phyloP scores from a whole-genome alignment of 2,888 invertebrate species.

The Andrena trimmerana region DNA sequence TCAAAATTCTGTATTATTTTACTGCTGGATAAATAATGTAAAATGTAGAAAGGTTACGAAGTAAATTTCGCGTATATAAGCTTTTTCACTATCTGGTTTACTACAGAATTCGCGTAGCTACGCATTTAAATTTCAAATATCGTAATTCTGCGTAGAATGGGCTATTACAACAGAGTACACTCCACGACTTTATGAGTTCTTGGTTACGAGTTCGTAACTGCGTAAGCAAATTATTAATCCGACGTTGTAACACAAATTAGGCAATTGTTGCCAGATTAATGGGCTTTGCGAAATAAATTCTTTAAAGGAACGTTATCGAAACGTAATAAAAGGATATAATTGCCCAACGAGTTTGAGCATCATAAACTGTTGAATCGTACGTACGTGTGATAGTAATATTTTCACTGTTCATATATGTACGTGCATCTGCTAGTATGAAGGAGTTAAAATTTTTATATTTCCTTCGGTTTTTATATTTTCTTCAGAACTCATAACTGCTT shows the following conservation, averaged over 20 bases:
- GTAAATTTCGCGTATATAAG: slow-evolving; percentile 1
- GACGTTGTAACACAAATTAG: background rate
- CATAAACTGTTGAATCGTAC: background rate
- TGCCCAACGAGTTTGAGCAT: background rate
- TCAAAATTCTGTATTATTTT: background rate
- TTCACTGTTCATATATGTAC: too few relatives aligned
- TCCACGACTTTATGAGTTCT: background rate
- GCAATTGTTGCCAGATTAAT: background rate
- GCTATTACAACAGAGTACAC: slow-evolving; percentile 13
- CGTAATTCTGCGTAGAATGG: slow-evolving; percentile 17
- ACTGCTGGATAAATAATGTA: slow-evolving; percentile 1
- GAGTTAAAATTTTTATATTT: too few relatives aligned
- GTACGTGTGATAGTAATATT: background rate
- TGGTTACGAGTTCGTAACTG: background rate
- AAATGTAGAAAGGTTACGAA: background rate
- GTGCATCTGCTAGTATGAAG: too few relatives aligned
- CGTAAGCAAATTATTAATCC: background rate
- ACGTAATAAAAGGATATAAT: background rate
- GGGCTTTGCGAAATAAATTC: background rate
- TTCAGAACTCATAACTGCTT: too few relatives aligned
- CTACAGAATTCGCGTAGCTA: slow-evolving; percentile 2
- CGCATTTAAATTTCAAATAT: slow-evolving; percentile 48
- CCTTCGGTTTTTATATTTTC: too few relatives aligned
- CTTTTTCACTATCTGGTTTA: slow-evolving; percentile 17
- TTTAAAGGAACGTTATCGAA: background rate